These are phyloP conservation scores for Apistogramma diplotaenia DNA, from an alignment of 2,113 vertebrate species.

Conservation along the genomic window DNA sequence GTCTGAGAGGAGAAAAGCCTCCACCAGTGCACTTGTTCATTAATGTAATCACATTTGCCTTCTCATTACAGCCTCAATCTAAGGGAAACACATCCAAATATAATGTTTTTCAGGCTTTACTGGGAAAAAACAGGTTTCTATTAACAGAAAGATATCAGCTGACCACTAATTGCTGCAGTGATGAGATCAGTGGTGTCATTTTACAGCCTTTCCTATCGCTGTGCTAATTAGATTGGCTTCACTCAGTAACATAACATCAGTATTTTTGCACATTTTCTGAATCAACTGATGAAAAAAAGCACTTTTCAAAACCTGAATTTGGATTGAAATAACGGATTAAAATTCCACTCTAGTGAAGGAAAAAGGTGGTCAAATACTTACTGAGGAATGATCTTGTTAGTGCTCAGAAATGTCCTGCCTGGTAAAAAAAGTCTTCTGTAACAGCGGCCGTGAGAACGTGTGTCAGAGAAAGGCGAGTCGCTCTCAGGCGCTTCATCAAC, in stretches of 20 bases:
- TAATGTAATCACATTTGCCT: constrained; percentile 31
- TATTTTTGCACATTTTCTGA: neutral
- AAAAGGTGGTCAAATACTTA: neutral
- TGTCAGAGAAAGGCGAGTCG: constrained; percentile 39
- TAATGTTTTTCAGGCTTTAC: neutral
- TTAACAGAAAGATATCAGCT: neutral
- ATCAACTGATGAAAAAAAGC: neutral
- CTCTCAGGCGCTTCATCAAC: constrained; percentile 30
- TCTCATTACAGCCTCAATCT: neutral
- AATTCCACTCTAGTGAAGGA: neutral
- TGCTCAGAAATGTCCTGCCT: neutral
- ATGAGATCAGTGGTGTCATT: constrained; percentile 63
- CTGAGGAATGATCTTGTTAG: neutral
- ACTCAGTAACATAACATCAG: constrained; percentile 35
- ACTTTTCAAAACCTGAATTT: constrained; percentile 20
- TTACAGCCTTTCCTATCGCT: constrained; percentile 42
- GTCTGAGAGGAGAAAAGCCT: constrained; percentile 53
- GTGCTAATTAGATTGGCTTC: constrained; percentile 46
- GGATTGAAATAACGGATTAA: neutral
- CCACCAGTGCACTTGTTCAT: constrained; percentile 71
- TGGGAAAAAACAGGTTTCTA: neutral
- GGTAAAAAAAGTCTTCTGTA: constrained; percentile 7
- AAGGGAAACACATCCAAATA: neutral
- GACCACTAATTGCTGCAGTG: constrained; percentile 43
- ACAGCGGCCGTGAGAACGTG: neutral